Conservation (phyloP, 2,888 invertebrate species). For the Tenthredo livida region DNA sequence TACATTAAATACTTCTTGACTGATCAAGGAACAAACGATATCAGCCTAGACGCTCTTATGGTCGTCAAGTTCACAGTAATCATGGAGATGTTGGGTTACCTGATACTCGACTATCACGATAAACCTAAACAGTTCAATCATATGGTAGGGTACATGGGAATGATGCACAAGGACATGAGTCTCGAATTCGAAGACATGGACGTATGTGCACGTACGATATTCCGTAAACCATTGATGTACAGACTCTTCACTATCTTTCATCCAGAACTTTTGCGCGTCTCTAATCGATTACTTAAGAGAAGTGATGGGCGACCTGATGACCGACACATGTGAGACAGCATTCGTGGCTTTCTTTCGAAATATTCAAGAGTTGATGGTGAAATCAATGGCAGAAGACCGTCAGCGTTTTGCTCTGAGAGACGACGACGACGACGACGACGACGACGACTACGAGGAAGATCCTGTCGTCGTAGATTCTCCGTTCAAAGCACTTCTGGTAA, state of each 20-base stretch:
- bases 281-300: slow-evolving; percentile 41
- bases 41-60: slow-evolving; percentile 62
- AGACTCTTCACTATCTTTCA: neutral
- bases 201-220: neutral
- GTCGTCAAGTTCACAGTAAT: slow-evolving; percentile 65
- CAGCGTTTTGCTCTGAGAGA: neutral
- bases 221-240: neutral
- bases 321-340: neutral
- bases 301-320: slow-evolving; percentile 22
- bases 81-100: slow-evolving; percentile 67
- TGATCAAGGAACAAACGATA: slow-evolving; percentile 57
- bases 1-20: slow-evolving; percentile 67
- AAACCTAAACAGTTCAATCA: slow-evolving; percentile 65
- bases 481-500: slow-evolving; percentile 29
- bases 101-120: slow-evolving; percentile 66
- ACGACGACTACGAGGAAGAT: neutral
- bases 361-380: slow-evolving; percentile 4
- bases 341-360: slow-evolving; percentile 6
- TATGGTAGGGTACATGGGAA: slow-evolving; percentile 67
- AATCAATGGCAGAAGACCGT: slow-evolving; percentile 29
- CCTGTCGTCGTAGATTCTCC: neutral
- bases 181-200: slow-evolving; percentile 52
- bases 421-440: too few species aligned
- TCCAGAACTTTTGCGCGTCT: slow-evolving; percentile 30
- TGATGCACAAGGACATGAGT: slow-evolving; percentile 70